phyloP scores from a whole-genome alignment of 2,797 vertebrate genomes.

The Nannoperca australis region DNA sequence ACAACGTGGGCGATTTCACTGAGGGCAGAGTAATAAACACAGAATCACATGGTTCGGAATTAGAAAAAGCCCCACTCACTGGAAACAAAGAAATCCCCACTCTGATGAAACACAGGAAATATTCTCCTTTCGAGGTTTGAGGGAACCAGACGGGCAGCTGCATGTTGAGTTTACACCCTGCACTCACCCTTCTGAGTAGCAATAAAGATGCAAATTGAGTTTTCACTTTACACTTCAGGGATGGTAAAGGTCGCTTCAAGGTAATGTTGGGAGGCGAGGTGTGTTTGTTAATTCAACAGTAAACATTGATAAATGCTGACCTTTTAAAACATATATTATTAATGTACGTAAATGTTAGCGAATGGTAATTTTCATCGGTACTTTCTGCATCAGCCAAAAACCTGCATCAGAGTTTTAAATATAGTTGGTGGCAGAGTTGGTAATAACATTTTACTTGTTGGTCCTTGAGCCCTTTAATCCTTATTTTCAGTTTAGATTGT shows the following conservation, averaged over 20 bases:
- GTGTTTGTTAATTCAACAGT: conserved; percentile 24
- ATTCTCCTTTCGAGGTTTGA: conserved; percentile 25
- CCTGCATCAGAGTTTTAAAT: neutral
- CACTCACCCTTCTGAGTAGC: conserved; percentile 24
- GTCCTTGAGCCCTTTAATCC: neutral
- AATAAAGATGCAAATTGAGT: conserved; percentile 66
- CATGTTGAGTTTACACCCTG: conserved; percentile 21
- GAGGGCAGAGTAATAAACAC: conserved; percentile 38
- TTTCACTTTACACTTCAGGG: conserved; percentile 39
- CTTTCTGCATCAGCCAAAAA: neutral
- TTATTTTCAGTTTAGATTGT: neutral
- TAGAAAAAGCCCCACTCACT: conserved; percentile 6
- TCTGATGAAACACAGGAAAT: conserved; percentile 34
- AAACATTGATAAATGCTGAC: conserved; percentile 6
- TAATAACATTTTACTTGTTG: neutral
- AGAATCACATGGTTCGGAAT: conserved; percentile 24
- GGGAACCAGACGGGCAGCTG: conserved; percentile 6
- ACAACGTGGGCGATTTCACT: conserved; percentile 44
- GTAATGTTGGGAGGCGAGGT: neutral
- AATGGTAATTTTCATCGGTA: neutral
- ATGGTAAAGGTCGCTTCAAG: conserved; percentile 21
- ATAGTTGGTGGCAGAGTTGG: neutral
- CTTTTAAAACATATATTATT: conserved; percentile 11
- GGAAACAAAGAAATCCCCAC: conserved; percentile 42
- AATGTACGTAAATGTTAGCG: neutral